Percentiles rank a stretch among this genome's conserved stretches.
Conservation (phyloP, 2,113 vertebrate species). For the human (Homo sapiens) region DNA sequence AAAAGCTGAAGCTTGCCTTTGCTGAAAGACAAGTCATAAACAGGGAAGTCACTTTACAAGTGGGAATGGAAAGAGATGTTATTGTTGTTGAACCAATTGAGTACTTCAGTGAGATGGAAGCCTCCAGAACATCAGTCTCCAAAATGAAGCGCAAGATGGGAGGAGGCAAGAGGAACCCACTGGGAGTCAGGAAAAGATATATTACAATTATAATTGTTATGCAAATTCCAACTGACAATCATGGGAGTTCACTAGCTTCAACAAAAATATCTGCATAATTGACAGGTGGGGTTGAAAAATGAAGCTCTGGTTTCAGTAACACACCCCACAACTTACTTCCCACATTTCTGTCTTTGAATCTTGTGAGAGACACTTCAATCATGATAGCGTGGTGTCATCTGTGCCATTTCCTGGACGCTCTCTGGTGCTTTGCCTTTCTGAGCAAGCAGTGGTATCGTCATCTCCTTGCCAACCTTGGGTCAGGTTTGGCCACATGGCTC, state of each 20-base stretch:
- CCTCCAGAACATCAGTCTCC: conserved; percentile 32
- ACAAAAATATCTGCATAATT: not conserved
- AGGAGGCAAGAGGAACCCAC: not conserved
- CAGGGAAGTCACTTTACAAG: not conserved
- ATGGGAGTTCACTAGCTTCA: not conserved
- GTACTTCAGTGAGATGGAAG: not conserved
- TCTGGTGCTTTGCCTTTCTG: not conserved
- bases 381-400: accelerated
- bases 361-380: accelerated
- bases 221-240: not conserved
- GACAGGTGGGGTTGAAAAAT: not conserved
- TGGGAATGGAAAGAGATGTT: not conserved
- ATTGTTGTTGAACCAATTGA: not conserved
- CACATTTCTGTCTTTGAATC: accelerated
- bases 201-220: not conserved
- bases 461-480: too few species aligned
- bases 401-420: not conserved
- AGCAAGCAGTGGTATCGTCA: not conserved
- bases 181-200: not conserved
- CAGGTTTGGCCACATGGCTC: not conserved
- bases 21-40: not conserved
- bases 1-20: not conserved
- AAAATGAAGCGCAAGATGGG: not conserved
- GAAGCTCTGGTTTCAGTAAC: not conserved
- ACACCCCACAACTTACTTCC: not conserved